Evolutionary conservation across 2,113 vertebrate genomes (phyloP), one percentile per base, ranked within the genome.

Genomic region (Sebastes fasciatus): DNA sequence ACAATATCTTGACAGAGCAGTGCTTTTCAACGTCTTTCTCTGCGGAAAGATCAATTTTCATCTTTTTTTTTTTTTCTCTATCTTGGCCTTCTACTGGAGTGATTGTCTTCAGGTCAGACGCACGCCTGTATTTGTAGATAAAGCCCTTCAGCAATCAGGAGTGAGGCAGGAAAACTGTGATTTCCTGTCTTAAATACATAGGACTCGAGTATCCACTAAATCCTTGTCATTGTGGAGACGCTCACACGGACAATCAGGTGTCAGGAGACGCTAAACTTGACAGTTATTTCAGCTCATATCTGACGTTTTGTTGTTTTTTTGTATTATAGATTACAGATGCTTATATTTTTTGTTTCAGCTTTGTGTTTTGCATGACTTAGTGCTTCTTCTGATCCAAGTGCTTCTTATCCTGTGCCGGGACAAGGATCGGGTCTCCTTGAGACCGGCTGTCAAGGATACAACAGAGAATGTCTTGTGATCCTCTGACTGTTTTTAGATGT

Each of bases 361-460:
- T 85, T 84, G 74, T 87, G 71, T 87, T 90, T 83, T 84, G 88
- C 89, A 89, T 86, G 77, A 87, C 60, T 79, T 79, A 58, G 86
- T 83, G 89, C 78, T 79, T 91, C 77, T 86, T 84, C 80, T 84
- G 82, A 89, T 91, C 91, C 83, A 93, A 94, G 91, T 93, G 91
- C 92, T 94, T 89, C 89, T 92, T 91, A 89, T 77, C 51, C 66
- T 45, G 54, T 40, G 72, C 85, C 74, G 88, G 48, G 72, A 79
- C 49, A 49, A 40, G 26, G 61, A 79, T 62, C n/a, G 17, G 19
- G 84, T 82, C 80, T 77, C 52, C 45, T 70, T 66, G 74, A 80
- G 75, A 45, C 21, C 5, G 10, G 48, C 67, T 42, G 9, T 85
- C 14, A 6, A 45, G 40, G 80, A 67, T 82, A 49, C 43, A 54